Percentiles rank a stretch among this genome's conserved stretches.
phyloP scores from a whole-genome alignment of 1,140 invertebrate genomes.

The Anoplolepis gracilipes region DNA sequence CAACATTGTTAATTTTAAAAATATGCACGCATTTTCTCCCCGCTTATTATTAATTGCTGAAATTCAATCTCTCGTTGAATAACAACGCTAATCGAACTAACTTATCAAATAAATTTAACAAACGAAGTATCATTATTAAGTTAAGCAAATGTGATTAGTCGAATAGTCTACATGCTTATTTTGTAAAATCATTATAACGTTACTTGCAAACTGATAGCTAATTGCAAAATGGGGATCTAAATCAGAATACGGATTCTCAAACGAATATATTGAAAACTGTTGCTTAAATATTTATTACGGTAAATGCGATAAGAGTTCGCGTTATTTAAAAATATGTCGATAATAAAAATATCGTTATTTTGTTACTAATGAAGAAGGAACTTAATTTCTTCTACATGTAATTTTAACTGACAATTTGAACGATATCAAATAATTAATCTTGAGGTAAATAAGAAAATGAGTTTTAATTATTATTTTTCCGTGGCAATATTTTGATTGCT shows the following conservation, averaged over 20 bases:
- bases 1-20: conserved; percentile 44
- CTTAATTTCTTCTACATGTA: neutral
- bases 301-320: conserved; percentile 19
- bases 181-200: conserved; percentile 39
- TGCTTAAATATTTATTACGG: conserved; percentile 21
- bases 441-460: neutral
- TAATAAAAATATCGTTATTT: conserved; percentile 9
- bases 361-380: neutral
- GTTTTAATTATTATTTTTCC: too few relatives aligned
- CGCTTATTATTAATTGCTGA: conserved; percentile 34
- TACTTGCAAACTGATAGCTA: conserved; percentile 24
- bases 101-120: conserved; percentile 42
- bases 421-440: too few relatives aligned
- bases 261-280: conserved; percentile 15
- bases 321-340: neutral
- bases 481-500: conserved; percentile 14
- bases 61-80: conserved; percentile 11
- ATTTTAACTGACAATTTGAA: conserved; percentile 7
- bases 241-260: neutral
- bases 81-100: conserved; percentile 30
- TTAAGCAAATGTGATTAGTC: conserved; percentile 14
- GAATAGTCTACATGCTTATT: conserved; percentile 23
- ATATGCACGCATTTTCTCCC: neutral
- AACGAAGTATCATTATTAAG: conserved; percentile 21
- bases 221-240: conserved; percentile 2